Conservation (phyloP, 2,888 invertebrate genomes). For the Parapristionchus giblindavisi region DNA sequence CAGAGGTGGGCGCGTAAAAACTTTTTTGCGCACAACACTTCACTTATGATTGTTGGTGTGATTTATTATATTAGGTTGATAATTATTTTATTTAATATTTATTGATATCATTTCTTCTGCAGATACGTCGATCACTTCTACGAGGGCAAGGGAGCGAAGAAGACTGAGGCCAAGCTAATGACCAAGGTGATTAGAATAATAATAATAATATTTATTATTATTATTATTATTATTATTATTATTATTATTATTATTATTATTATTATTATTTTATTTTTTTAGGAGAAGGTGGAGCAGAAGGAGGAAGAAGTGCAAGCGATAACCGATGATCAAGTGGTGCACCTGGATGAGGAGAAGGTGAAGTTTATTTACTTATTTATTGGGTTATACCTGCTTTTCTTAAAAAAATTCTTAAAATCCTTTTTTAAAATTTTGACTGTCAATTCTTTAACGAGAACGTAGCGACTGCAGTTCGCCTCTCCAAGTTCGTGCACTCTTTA, state of each 20-base stretch:
- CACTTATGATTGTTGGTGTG: neutral
- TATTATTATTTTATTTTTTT: too few species aligned
- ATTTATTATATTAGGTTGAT: neutral
- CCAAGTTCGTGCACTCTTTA: too few species aligned
- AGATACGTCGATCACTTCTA: conserved; percentile 36
- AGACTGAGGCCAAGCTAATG: conserved; percentile 21
- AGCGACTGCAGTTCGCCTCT: too few species aligned
- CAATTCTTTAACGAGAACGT: too few species aligned
- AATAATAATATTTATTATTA: too few species aligned
- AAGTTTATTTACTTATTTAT: too few species aligned
- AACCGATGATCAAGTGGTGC: neutral
- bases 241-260: too few species aligned
- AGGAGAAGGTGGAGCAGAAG: conserved; percentile 21
- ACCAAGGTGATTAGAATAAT: neutral
- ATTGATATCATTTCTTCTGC: neutral
- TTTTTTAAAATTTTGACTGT: neutral
- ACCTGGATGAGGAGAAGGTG: neutral
- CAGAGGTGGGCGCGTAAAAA: too few species aligned
- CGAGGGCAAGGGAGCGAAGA: conserved; percentile 29
- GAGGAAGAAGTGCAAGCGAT: neutral
- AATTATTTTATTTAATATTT: conserved; percentile 1
- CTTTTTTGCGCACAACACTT: neutral
- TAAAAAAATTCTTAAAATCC: too few species aligned
- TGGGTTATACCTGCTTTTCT: too few species aligned
- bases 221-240: too few species aligned